Conservation (phyloP, 2,888 invertebrate species). For the Chymomyza procnemis region DNA sequence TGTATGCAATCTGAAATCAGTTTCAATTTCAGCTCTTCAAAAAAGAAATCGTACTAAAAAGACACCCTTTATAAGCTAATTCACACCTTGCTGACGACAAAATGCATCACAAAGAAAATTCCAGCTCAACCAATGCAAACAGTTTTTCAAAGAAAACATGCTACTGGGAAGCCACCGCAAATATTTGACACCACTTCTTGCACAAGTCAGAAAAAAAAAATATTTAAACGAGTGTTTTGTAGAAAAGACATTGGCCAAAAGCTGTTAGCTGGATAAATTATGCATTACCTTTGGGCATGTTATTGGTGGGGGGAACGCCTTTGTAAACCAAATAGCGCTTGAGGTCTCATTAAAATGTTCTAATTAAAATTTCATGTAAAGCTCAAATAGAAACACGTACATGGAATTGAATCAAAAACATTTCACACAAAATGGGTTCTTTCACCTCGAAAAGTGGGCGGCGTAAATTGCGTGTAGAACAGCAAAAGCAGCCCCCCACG, state of each 20-base stretch:
- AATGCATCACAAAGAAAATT: no score
- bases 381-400: neutral
- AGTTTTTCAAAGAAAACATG: neutral
- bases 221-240: neutral
- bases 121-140: no score
- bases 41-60: no score
- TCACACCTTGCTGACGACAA: no score
- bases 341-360: neutral
- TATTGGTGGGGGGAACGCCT: neutral
- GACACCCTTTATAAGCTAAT: no score
- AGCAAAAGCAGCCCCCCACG: neutral
- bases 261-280: neutral
- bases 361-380: neutral
- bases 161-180: neutral
- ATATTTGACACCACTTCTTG: no score
- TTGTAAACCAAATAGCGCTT: neutral
- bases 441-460: neutral
- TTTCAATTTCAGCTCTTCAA: no score
- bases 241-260: neutral
- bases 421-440: neutral
- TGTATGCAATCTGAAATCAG: no score
- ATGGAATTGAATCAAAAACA: neutral
- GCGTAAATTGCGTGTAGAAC: neutral
- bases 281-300: neutral
- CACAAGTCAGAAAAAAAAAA: neutral